Percentiles rank a stretch among this genome's conserved stretches.
phyloP scores from a whole-genome alignment of 2,113 vertebrate species.

The Daphoenositta chrysoptera region DNA sequence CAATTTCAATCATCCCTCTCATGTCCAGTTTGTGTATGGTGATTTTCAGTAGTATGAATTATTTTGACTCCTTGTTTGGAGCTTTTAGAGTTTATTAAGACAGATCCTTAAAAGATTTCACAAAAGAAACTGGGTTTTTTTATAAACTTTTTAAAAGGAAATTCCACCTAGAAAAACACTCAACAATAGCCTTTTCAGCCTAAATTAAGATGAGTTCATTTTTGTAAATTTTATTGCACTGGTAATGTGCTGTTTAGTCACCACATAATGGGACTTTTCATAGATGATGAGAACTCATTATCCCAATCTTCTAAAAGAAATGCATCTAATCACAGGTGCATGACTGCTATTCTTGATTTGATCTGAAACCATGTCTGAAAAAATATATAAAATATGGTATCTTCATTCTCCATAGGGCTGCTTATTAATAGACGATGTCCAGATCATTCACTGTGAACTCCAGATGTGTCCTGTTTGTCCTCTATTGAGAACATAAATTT shows the following conservation, averaged over 20 bases:
- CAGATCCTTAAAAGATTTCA: neutral
- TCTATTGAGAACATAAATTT: neutral
- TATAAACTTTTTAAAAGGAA: neutral
- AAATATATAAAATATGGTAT: neutral
- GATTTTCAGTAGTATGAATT: neutral
- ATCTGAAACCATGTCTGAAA: conserved; percentile 22
- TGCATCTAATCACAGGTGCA: conserved; percentile 21
- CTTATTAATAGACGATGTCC: neutral
- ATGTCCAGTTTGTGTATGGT: neutral
- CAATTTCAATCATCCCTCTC: neutral
- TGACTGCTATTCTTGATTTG: conserved; percentile 38
- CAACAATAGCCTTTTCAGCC: neutral
- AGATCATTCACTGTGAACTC: conserved; percentile 14
- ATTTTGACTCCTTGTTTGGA: neutral
- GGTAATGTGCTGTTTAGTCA: conserved; percentile 55
- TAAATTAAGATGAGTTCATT: conserved; percentile 29
- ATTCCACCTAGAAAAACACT: neutral
- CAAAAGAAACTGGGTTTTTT: neutral
- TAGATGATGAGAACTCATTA: conserved; percentile 43
- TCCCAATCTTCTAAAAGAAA: conserved; percentile 20
- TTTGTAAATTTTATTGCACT: conserved; percentile 38
- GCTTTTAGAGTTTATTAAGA: neutral
- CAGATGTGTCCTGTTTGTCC: conserved; percentile 34
- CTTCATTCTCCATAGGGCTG: neutral
- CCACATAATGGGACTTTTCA: conserved; percentile 39